Percentiles rank a stretch among this genome's conserved stretches.
These are phyloP conservation scores for Drosophila persimilis DNA, from an alignment of 1,140 invertebrate species.

Conservation along the genomic window DNA sequence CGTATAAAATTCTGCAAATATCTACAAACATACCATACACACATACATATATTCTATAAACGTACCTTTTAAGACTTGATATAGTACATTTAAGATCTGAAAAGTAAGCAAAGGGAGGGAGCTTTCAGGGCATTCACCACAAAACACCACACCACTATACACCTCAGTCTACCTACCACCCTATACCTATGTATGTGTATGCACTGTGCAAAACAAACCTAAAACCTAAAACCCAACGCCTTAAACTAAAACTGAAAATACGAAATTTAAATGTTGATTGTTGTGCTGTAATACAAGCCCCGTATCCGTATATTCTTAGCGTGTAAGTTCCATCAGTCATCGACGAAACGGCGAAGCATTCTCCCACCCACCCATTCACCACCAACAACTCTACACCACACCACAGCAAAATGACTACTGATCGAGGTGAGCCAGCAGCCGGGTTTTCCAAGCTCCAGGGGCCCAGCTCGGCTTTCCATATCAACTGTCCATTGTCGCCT, in stretches of 20 bases:
- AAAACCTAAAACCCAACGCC: constrained; percentile 17
- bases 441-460: too few relatives aligned
- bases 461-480: too few relatives aligned
- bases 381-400: neutral
- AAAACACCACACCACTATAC: constrained; percentile 12
- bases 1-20: constrained; percentile 22
- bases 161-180: constrained; percentile 12
- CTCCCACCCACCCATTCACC: constrained; percentile 13
- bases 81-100: constrained; percentile 15
- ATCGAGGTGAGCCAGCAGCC: too few relatives aligned
- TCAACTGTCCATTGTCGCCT: too few relatives aligned
- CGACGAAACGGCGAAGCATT: constrained; percentile 1
- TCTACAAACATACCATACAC: neutral
- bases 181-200: constrained; percentile 43
- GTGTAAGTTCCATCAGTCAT: constrained; percentile 36
- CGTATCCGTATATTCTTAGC: constrained; percentile 18
- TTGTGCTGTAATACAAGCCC: constrained; percentile 32
- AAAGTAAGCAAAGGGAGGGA: constrained; percentile 36
- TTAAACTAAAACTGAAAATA: constrained; percentile 15
- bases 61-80: constrained; percentile 12
- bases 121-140: constrained; percentile 17
- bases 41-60: constrained; percentile 19
- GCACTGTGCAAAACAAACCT: constrained; percentile 64
- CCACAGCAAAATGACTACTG: too few relatives aligned
- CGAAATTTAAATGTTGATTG: constrained; percentile 43